A percentile compares a stretch with the other conserved stretches of the same genome.
Conservation (phyloP, 2,113 vertebrate genomes). For the Nestor notabilis region DNA sequence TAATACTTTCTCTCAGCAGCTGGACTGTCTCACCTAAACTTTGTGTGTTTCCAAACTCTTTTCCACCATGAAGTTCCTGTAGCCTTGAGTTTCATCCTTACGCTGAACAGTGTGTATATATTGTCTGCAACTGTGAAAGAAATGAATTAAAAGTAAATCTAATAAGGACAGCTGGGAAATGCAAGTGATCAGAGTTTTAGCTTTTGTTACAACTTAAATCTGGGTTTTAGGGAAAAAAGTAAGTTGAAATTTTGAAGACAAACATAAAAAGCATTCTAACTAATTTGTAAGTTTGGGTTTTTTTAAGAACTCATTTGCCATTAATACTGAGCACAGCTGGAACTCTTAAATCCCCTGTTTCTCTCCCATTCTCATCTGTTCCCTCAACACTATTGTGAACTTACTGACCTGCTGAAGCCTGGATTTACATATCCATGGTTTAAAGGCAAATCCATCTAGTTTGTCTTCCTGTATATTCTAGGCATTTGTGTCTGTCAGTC, state of each 20-base stretch:
- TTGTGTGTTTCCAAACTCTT: background rate
- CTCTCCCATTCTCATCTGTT: background rate
- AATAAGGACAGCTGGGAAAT: background rate
- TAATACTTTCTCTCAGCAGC: background rate
- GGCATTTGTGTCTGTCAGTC: background rate
- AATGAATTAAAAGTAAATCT: background rate
- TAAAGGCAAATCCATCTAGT: background rate
- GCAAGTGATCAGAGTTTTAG: background rate
- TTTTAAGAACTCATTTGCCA: background rate
- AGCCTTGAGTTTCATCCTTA: background rate
- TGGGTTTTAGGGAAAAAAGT: background rate
- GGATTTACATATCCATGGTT: background rate
- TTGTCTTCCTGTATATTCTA: background rate
- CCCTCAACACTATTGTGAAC: background rate
- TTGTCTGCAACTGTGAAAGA: background rate
- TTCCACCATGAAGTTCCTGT: background rate
- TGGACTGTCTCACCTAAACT: background rate
- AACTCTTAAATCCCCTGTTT: background rate
- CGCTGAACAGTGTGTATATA: background rate
- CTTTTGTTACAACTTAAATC: background rate
- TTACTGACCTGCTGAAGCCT: background rate
- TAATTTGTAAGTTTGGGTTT: background rate
- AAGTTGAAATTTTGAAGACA: background rate
- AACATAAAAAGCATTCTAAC: background rate
- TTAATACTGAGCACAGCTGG: background rate